Conservation (phyloP, 2,113 vertebrate genomes). For the Lasiurus borealis region DNA sequence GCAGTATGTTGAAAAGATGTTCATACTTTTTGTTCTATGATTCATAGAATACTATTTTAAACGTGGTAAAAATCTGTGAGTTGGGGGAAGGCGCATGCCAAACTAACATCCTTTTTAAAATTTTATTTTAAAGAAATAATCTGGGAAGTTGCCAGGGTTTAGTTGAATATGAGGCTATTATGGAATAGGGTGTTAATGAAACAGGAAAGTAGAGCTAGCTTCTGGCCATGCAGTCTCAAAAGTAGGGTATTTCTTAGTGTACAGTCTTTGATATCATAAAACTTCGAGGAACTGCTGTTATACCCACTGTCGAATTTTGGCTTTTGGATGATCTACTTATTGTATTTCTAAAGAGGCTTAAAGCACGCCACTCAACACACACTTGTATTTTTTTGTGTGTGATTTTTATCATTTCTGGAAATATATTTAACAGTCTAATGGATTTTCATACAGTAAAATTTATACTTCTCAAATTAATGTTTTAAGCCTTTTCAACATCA, state of each 20-base stretch:
- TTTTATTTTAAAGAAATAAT: conserved; percentile 39
- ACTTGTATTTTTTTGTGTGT: not conserved
- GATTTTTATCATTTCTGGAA: not conserved
- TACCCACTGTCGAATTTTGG: not conserved
- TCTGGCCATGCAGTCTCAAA: not conserved
- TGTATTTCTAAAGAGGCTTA: conserved; percentile 36
- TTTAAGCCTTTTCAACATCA: not conserved
- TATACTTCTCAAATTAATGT: conserved; percentile 23
- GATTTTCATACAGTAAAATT: not conserved
- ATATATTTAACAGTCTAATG: too few relatives aligned
- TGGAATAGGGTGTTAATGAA: not conserved
- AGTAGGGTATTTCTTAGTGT: not conserved
- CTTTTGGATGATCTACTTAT: not conserved
- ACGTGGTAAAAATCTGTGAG: not conserved
- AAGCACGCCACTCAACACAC: not conserved
- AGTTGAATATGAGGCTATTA: not conserved
- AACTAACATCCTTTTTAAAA: not conserved
- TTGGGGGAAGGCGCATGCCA: conserved; percentile 18
- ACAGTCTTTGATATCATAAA: not conserved
- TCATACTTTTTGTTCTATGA: conserved; percentile 11
- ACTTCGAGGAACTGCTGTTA: not conserved
- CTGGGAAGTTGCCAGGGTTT: conserved; percentile 3
- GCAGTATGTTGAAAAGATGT: conserved; percentile 31
- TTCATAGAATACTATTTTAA: not conserved
- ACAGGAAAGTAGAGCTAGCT: not conserved